Conservation (phyloP, 2,888 invertebrate species). For the Troglohyphantes excavatus region DNA sequence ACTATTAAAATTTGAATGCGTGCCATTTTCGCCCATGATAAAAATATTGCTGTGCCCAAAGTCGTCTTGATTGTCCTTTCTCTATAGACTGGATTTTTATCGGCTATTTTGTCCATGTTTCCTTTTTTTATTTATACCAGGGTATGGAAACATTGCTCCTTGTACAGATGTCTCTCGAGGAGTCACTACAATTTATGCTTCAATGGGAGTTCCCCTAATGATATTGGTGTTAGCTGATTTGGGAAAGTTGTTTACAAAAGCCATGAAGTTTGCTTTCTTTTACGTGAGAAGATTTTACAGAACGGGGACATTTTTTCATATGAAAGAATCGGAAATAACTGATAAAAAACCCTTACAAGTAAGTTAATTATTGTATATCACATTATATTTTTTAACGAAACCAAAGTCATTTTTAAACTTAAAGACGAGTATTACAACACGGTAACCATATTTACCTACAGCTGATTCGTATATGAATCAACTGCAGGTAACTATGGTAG, state of each 20-base stretch:
- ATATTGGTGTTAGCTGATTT: conserved; percentile 96
- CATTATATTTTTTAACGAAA: background rate
- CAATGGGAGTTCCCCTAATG: conserved; percentile 97
- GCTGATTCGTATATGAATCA: too few relatives aligned
- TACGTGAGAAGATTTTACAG: conserved; percentile 81
- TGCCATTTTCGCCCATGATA: too few relatives aligned
- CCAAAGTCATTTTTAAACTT: background rate
- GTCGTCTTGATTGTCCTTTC: too few relatives aligned
- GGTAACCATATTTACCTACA: too few relatives aligned
- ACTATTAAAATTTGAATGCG: too few relatives aligned
- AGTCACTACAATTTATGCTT: conserved; percentile 95
- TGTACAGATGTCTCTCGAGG: conserved; percentile 92
- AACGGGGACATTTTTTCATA: conserved; percentile 81
- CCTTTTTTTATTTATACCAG: conserved; percentile 85
- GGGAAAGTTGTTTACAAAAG: conserved; percentile 94
- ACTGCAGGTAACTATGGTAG: too few relatives aligned
- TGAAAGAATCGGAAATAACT: conserved; percentile 81
- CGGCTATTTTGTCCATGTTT: too few relatives aligned
- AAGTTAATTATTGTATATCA: conserved; percentile 7
- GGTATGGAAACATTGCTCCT: conserved; percentile 98
- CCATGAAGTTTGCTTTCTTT: conserved; percentile 93
- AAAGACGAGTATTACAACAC: too few relatives aligned
- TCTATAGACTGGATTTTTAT: too few relatives aligned
- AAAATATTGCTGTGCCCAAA: too few relatives aligned
- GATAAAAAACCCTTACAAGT: conserved; percentile 83